Evolutionary conservation across 1,140 invertebrate genomes (phyloP), one percentile per base, ranked within the genome.

Genomic region (Medauroidea extradentata): DNA sequence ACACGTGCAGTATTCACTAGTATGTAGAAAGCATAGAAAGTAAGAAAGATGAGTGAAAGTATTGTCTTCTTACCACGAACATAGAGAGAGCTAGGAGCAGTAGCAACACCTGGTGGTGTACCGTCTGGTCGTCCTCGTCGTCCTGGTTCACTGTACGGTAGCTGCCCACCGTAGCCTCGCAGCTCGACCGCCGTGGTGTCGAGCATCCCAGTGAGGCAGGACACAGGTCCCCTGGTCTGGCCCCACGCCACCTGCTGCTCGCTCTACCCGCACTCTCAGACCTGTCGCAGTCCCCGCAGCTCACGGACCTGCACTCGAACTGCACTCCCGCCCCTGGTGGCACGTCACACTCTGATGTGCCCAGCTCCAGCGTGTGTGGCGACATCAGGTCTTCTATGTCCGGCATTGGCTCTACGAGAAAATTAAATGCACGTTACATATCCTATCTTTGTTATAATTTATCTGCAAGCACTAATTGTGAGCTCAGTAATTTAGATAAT

Each of bases 31-130:
- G 50, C 14, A 29, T 44, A n/a, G n/a, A n/a, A n/a, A 44, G 49
- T 59, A 59, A 18, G 41, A 48, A 39, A 48, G 1, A 16, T 57
- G 64, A 16, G 38, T 51, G n/a, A n/a, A n/a, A n/a, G n/a, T n/a
- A n/a, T n/a, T n/a, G n/a, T n/a, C n/a, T n/a, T n/a, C 86, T 83
- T 72, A 92, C 90, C 65, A 95, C 85, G 76, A 95, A 93, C 88
- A 96, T 95, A 16, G 90, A 92, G 44, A 87, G 85, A 23, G 85
- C 77, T 55, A 94, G 77, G 0, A 91, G 76, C 38, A 97, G 84
- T 11, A 96, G 72, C n/a, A 96, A 77, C 23, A 94, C 85, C 18
- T 90, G 83, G 73, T 96, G 93, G 63, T 86, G 81, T 54, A 92
- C 78, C 55, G 88, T 84, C 71, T 96, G 91, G 59, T 85, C 77